Evolutionary conservation across 2,113 vertebrate species (phyloP).

Genomic region (Platycercus adscitus): DNA sequence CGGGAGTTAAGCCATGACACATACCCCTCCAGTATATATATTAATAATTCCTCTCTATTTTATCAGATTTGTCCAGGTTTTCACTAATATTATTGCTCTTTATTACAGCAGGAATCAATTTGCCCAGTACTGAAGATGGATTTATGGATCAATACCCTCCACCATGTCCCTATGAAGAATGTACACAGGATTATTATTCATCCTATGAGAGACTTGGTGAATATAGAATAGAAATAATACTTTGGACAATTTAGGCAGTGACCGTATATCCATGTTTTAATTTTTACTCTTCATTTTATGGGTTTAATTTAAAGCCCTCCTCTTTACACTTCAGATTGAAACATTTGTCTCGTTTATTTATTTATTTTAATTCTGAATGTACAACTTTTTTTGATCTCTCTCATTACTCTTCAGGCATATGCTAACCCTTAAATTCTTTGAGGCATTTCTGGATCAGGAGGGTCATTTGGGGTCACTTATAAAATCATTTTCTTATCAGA

Average conservation of each 20-base stretch:
- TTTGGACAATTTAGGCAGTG: not conserved
- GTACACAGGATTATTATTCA: not conserved
- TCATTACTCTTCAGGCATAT: not conserved
- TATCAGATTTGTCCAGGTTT: not conserved
- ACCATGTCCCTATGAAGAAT: not conserved
- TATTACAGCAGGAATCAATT: not conserved
- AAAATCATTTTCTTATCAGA: not conserved
- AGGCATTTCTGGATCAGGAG: not conserved
- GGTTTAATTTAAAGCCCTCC: not conserved
- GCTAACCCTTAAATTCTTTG: not conserved
- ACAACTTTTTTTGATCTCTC: not conserved
- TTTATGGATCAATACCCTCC: not conserved
- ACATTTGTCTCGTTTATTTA: fast-evolving
- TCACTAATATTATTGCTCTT: not conserved
- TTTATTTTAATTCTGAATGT: not conserved
- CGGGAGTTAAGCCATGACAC: not conserved
- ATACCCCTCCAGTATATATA: fast-evolving
- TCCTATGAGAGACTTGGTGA: not conserved
- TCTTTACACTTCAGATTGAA: not conserved
- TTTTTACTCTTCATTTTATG: not conserved
- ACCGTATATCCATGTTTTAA: fast-evolving
- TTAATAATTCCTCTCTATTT: not conserved
- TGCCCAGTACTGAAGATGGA: not conserved
- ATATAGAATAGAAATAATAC: not conserved
- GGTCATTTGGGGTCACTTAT: not conserved